These are phyloP conservation scores for Gorsachius magnificus DNA, from an alignment of 2,797 vertebrate genomes.

Conservation along the genomic window DNA sequence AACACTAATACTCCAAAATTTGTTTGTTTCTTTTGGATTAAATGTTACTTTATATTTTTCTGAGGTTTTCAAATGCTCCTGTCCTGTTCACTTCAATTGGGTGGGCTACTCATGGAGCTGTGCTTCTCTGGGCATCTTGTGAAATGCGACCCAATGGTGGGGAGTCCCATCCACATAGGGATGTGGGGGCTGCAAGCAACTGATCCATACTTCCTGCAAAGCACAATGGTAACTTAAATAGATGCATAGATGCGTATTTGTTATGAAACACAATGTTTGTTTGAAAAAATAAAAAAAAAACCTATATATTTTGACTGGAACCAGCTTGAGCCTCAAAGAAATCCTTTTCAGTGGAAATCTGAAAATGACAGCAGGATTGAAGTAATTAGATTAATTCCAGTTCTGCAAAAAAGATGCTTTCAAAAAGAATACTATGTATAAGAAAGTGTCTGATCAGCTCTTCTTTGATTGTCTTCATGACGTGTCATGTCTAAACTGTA, in stretches of 20 bases:
- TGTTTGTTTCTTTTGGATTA: background rate
- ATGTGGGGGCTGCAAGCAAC: background rate
- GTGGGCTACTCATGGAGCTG: background rate
- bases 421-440: background rate
- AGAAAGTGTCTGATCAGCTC: background rate
- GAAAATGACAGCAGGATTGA: background rate
- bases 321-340: background rate
- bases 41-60: background rate
- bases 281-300: background rate
- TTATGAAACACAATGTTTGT: background rate
- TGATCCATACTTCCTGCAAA: background rate
- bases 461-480: background rate
- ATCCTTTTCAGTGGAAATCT: background rate
- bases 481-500: background rate
- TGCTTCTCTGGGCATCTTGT: background rate
- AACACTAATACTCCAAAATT: background rate
- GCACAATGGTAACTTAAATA: background rate
- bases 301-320: background rate
- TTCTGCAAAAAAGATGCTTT: background rate
- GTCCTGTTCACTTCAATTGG: background rate
- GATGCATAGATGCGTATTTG: background rate
- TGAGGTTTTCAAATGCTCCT: background rate
- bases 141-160: accelerated
- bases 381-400: background rate
- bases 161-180: background rate